Evolutionary conservation across 2,113 vertebrate genomes (phyloP).

Genomic region (Leptosomus discolor): DNA sequence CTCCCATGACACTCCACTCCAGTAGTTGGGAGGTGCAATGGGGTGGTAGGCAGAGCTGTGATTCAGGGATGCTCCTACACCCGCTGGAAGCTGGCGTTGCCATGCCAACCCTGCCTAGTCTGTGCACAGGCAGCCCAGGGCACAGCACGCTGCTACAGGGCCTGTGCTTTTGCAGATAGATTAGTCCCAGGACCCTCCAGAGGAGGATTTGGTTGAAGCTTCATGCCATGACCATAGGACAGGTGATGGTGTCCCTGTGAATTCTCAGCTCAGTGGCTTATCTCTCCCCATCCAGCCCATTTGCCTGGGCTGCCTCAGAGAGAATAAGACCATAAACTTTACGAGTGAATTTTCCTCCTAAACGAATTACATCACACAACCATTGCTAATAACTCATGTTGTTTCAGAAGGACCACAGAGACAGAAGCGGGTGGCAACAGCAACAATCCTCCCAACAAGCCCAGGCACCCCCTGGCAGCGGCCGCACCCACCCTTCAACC

Average conservation of each 20-base stretch:
- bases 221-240: fast-evolving
- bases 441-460: constrained; percentile 33
- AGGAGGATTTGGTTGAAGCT: background rate
- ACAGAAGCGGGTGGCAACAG: background rate
- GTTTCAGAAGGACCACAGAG: background rate
- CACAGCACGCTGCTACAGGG: background rate
- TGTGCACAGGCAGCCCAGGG: background rate
- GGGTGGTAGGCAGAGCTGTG: background rate
- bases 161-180: background rate
- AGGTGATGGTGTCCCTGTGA: background rate
- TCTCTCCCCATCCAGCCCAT: background rate
- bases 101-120: background rate
- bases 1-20: background rate
- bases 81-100: background rate
- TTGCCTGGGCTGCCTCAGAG: background rate
- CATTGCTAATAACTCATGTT: background rate
- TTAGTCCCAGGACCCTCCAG: background rate
- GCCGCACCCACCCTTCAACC: background rate
- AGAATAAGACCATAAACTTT: background rate
- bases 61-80: background rate
- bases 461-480: constrained; percentile 1
- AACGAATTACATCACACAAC: background rate
- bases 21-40: background rate
- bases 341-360: background rate
- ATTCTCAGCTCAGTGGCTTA: background rate